Evolutionary conservation across 2,888 invertebrate genomes (phyloP).

Genomic region (Trachelus iudaicus): DNA sequence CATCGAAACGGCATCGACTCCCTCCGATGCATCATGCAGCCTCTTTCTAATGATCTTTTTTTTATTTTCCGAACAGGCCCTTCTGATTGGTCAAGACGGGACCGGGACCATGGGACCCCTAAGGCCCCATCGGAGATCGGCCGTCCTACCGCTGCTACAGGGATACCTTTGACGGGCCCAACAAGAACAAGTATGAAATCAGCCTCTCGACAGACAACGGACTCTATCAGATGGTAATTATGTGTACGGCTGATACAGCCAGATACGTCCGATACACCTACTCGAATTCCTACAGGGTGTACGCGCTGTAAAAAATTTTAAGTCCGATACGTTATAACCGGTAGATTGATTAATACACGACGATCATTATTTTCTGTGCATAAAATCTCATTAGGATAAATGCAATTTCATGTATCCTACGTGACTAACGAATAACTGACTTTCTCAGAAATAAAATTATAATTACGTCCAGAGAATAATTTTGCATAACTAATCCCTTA

Average conservation of each 20-base stretch:
- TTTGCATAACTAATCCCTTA: not conserved
- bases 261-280: constrained; percentile 56
- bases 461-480: not conserved
- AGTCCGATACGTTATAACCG: not conserved
- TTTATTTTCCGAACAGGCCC: constrained; percentile 47
- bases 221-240: constrained; percentile 66
- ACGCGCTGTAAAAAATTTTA: not conserved
- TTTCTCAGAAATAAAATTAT: not conserved
- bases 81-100: constrained; percentile 60
- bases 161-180: constrained; percentile 62
- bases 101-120: constrained; percentile 54
- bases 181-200: constrained; percentile 63
- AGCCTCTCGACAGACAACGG: constrained; percentile 63
- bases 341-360: not conserved
- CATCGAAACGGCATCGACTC: constrained; percentile 50
- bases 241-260: constrained; percentile 59
- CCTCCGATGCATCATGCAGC: constrained; percentile 28
- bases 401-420: not conserved
- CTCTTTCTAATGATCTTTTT: constrained; percentile 28
- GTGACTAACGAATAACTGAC: not conserved
- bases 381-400: not conserved
- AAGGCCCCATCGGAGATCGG: constrained; percentile 58
- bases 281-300: constrained; percentile 60
- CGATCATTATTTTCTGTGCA: not conserved
- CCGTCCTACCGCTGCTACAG: constrained; percentile 60